Percentiles rank a stretch among this genome's conserved stretches.
Evolutionary conservation across 2,888 invertebrate species (phyloP).

Genomic region (Venustoraphidia nigricollis): DNA sequence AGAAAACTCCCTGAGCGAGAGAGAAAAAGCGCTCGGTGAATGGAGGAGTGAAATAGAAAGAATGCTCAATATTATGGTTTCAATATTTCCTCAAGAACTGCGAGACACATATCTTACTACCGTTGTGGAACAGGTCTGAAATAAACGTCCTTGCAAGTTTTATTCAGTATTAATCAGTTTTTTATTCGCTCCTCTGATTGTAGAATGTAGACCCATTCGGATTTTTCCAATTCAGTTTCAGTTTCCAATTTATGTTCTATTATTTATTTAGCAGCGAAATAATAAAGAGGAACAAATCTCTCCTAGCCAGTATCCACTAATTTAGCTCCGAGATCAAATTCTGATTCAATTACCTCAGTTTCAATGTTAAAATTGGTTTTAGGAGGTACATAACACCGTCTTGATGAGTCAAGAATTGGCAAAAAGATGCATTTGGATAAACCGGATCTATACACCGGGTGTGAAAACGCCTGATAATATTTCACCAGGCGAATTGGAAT

Average conservation of each 20-base stretch:
- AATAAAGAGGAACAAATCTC: too few relatives aligned
- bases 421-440: constrained; percentile 66
- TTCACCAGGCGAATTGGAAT: constrained; percentile 41
- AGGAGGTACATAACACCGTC: constrained; percentile 70
- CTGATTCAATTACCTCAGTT: too few relatives aligned
- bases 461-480: constrained; percentile 39
- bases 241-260: too few relatives aligned
- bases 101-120: constrained; percentile 69
- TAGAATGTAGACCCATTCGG: too few relatives aligned
- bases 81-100: constrained; percentile 57
- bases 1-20: constrained; percentile 27
- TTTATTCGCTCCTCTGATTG: too few relatives aligned
- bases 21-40: constrained; percentile 32
- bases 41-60: constrained; percentile 41
- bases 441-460: constrained; percentile 39
- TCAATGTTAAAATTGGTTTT: constrained; percentile 12
- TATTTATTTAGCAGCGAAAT: too few relatives aligned
- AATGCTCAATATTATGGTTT: constrained; percentile 51
- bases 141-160: too few relatives aligned
- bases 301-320: too few relatives aligned
- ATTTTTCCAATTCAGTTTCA: too few relatives aligned
- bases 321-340: too few relatives aligned
- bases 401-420: constrained; percentile 66
- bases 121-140: constrained; percentile 55
- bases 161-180: too few relatives aligned